These are phyloP conservation scores for Chrysochloris asiatica DNA, from an alignment of 2,113 vertebrate genomes.

Conservation along the genomic window DNA sequence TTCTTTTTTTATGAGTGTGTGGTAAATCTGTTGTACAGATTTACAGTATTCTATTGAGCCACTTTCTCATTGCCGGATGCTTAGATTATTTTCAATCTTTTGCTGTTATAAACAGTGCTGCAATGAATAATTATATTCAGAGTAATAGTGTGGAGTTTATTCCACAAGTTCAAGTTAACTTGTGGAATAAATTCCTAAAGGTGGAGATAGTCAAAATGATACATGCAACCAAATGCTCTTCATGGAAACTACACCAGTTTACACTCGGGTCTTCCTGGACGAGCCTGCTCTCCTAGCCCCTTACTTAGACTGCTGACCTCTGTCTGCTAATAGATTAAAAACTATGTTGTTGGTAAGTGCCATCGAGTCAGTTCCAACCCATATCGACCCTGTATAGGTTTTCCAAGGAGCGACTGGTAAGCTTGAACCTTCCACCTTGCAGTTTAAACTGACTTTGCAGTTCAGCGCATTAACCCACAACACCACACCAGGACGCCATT, in stretches of 20 bases:
- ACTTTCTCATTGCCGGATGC: background rate
- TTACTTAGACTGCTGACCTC: background rate
- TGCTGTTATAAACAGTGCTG: background rate
- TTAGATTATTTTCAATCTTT: background rate
- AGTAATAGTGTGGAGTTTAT: too few relatives aligned
- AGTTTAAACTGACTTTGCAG: too few relatives aligned
- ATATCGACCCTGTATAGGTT: too few relatives aligned
- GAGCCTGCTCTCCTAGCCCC: background rate
- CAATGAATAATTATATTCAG: background rate
- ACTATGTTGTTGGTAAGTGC: too few relatives aligned
- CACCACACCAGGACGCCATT: too few relatives aligned
- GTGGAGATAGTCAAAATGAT: background rate
- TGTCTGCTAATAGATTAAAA: background rate
- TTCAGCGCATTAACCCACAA: too few relatives aligned
- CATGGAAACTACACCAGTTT: background rate
- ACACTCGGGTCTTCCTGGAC: background rate
- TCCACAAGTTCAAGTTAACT: background rate
- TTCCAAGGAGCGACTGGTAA: too few relatives aligned
- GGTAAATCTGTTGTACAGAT: background rate
- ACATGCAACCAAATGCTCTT: background rate
- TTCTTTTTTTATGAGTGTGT: too few relatives aligned
- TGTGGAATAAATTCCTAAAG: conserved; percentile 29
- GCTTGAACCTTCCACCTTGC: too few relatives aligned
- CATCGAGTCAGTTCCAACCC: too few relatives aligned
- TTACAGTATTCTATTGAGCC: background rate